Evolutionary conservation across 2,113 vertebrate species (phyloP).

Genomic region (Coreoperca whiteheadi): DNA sequence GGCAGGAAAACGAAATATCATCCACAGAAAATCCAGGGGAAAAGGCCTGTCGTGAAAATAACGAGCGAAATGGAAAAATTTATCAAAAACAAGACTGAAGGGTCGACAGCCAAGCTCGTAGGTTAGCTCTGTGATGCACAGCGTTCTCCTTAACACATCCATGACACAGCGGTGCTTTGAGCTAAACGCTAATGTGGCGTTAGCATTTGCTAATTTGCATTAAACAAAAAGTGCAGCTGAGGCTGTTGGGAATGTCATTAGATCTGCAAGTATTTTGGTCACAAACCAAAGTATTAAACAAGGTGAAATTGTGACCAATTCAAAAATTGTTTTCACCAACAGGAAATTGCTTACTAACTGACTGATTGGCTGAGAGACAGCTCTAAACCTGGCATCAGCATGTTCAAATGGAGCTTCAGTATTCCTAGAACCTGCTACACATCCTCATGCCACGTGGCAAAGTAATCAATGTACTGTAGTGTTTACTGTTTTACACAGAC

Average conservation of each 20-base stretch:
- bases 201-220: neutral
- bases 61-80: neutral
- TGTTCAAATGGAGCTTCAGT: conserved; percentile 37
- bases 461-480: conserved; percentile 40
- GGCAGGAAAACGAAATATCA: neutral
- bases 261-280: too few species aligned
- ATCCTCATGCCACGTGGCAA: conserved; percentile 47
- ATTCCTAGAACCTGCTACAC: conserved; percentile 31
- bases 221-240: neutral
- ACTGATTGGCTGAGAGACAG: conserved; percentile 45
- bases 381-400: conserved; percentile 35
- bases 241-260: too few species aligned
- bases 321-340: conserved; percentile 31
- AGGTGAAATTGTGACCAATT: neutral
- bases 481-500: neutral
- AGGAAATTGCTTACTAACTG: conserved; percentile 67
- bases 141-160: neutral
- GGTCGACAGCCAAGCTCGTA: too few species aligned
- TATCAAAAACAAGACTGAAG: neutral
- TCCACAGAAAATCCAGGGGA: neutral
- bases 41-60: neutral
- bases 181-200: neutral
- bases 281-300: neutral
- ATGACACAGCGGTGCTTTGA: neutral
- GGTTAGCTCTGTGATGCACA: neutral